Base-by-base conservation (phyloP, 1,140 invertebrate species). In the Drosophila persimilis region DNA sequence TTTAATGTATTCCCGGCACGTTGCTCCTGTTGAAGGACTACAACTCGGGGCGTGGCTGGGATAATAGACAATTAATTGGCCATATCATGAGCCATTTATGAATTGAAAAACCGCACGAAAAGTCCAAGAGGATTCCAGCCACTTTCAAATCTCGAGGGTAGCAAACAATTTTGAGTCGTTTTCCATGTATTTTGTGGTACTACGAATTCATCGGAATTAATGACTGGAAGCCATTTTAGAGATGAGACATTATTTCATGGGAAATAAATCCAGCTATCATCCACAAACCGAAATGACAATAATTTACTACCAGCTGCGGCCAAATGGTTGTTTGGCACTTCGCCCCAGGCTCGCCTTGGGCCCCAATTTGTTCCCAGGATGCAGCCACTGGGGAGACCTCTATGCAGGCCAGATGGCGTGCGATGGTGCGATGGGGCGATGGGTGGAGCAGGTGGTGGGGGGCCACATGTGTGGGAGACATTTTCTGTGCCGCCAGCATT, bases 301-400 rank as follows among this genome's bases (percentile, higher is more conserved):
- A 64, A 65, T 61, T 54, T 60, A 58, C 45, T 56, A 50, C 35
- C 55, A 46, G 26, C 29, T 60, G 31, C 29, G 13, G 44, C 50
- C 41, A 35, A 7, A 2, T 24, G 56, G 47, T 11, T 48, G 13
- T 6, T 24, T 4, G 3, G 24, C 24, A 2, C 20, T 20, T 20
- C 20, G 20, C 44, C 17, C n/a, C 46, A 47, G 45, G 31, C 62
- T 55, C 47, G 52, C 52, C 47, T 55, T 47, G 59, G 54, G 26
- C 20, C 51, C 50, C 58, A 79, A 59, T 64, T 52, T 78, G 76
- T 80, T 79, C 29, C 1, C 29, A 31, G 29, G 7, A 31, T 79
- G 71, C 77, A 53, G 51, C 64, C 59, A 76, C 61, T 62, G 67
- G 46, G 17, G 15, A 26, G 29, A 50, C 22, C 1, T 20, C 1